Conservation (phyloP, 2,113 vertebrate genomes). For the Corynorhinus townsendii region DNA sequence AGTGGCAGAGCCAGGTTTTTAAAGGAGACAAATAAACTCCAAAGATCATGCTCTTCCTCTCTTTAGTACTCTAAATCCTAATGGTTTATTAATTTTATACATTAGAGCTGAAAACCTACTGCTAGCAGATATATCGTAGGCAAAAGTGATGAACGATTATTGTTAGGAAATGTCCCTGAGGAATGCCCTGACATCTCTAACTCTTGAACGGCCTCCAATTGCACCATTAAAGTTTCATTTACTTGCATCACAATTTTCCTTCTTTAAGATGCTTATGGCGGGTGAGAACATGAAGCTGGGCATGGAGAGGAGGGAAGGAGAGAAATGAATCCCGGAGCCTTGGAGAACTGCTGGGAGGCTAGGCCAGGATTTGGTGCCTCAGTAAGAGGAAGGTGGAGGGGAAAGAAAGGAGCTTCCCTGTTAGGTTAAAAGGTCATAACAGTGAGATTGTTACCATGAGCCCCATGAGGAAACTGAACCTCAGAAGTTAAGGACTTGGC, state of each 20-base stretch:
- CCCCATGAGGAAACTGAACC: background rate
- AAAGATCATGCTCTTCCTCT: background rate
- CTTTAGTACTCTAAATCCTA: background rate
- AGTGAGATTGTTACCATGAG: background rate
- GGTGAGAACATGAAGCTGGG: background rate
- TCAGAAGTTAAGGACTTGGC: background rate
- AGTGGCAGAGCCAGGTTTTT: background rate
- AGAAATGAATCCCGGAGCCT: background rate
- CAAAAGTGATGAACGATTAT: background rate
- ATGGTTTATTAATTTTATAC: conserved; percentile 1
- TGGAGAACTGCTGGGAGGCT: background rate
- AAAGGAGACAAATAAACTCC: background rate
- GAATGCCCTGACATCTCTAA: background rate
- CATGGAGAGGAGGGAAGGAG: background rate
- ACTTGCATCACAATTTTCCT: background rate
- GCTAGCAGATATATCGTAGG: background rate
- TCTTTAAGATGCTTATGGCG: background rate
- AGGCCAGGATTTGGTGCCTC: background rate
- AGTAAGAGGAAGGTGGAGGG: background rate
- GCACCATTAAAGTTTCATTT: background rate
- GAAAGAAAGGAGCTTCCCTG: background rate
- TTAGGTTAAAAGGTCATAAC: background rate
- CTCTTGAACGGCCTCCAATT: background rate
- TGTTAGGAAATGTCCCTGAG: background rate
- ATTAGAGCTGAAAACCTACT: background rate